Conservation (phyloP, 2,113 vertebrate species). For the Odocoileus virginianus region DNA sequence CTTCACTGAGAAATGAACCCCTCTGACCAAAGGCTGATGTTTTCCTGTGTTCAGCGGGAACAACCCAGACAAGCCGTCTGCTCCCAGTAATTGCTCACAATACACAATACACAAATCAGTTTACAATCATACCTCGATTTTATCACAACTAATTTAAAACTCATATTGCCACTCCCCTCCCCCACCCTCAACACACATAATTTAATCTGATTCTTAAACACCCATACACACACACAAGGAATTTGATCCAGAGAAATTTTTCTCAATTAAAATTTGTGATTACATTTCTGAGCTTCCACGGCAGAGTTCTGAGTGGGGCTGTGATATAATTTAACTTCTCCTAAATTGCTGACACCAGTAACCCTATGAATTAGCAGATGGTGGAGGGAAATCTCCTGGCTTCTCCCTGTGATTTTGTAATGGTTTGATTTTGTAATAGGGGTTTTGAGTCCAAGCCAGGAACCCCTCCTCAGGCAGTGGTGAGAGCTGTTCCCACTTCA, state of each 20-base stretch:
- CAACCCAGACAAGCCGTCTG: fast-evolving
- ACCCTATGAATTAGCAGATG: conserved; percentile 77
- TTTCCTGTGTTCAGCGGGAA: not conserved
- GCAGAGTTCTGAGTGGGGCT: conserved; percentile 1
- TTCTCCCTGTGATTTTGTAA: conserved; percentile 56
- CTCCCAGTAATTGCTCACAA: conserved; percentile 68
- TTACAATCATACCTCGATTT: conserved; percentile 67
- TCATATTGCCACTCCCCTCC: conserved; percentile 22
- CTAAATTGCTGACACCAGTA: conserved; percentile 76
- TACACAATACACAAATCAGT: conserved; percentile 57
- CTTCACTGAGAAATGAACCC: not conserved
- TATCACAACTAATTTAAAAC: conserved; percentile 76
- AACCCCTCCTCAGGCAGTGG: not conserved
- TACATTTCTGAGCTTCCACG: conserved; percentile 25
- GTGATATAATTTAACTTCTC: conserved; percentile 69
- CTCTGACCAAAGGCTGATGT: not conserved
- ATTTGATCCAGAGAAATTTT: conserved; percentile 66
- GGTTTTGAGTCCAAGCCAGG: conserved; percentile 72
- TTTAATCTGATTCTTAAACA: conserved; percentile 71
- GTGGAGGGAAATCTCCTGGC: conserved; percentile 24
- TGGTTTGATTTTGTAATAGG: conserved; percentile 76
- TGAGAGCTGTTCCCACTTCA: not conserved
- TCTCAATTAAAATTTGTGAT: conserved; percentile 70
- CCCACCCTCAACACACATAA: not conserved
- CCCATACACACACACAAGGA: conserved; percentile 28